Base-by-base conservation (phyloP, 2,113 vertebrate species). In the Lampris incognitus region DNA sequence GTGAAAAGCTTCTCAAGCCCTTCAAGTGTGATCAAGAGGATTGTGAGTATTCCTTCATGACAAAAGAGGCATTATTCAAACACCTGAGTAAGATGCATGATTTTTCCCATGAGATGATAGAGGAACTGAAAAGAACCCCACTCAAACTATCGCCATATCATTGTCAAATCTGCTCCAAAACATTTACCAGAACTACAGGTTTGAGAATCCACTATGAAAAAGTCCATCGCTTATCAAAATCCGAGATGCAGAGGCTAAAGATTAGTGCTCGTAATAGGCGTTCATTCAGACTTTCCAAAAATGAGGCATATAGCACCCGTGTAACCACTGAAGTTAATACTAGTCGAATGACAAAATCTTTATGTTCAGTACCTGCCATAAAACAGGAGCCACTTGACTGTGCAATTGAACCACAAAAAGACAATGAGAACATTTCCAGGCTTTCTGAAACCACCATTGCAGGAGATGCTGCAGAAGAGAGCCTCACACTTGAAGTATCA, bases 161-260 rank as follows among this genome's bases (percentile, higher is more conserved):
- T 73, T 99, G 98, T 88, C 92, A 97, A 88, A 95, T 97, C 68
- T 99, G 98, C 90, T 94, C 95, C 42, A 99, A 99, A 94, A 98
- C 96, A 8, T 99, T 99, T 92, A 99, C 98, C 4, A 96, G 98
- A 89, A 99, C 98, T 67, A 99, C 98, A 55, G 98, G 98, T 79
- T 95, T 99, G 82, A 95, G 97, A 86, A 98, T 98, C 42, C 98
- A 99, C 82, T 99, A 97, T 88, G 97, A 98, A 79, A 95, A 98
- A 72, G 97, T 99, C 37, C 98, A 99, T 89, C 94, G 96, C 70
- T 95, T 99, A 85, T 96, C 97, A 1, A 96, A 96, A 72, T 94
- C 95, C 72, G 96, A 99, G 90, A 96, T 99, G 91, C 95, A 96
- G 68, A 96, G 95, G 87, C 92, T 99, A 78, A 98, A 95, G 66